A percentile compares a stretch with the other conserved stretches of the same genome.
These are phyloP conservation scores for Spinus pinus DNA, from an alignment of 2,797 vertebrate genomes.

Conservation along the genomic window DNA sequence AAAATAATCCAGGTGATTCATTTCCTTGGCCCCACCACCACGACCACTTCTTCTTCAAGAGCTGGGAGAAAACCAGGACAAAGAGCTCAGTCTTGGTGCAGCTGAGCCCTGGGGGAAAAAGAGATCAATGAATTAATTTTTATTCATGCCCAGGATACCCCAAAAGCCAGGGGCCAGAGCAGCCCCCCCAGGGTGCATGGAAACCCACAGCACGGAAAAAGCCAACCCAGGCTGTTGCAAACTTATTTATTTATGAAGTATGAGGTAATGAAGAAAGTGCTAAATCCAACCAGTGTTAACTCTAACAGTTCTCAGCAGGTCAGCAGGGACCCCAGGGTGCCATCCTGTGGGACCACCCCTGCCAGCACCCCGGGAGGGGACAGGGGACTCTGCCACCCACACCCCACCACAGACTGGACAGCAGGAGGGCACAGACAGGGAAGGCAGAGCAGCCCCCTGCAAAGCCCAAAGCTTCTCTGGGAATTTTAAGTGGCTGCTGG, in stretches of 20 bases:
- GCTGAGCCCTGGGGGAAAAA: neutral
- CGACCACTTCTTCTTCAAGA: fast-evolving
- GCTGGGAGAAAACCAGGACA: neutral
- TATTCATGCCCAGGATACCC: neutral
- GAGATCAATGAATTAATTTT: fast-evolving
- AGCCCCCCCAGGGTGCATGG: neutral
- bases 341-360: neutral
- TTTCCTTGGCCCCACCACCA: neutral
- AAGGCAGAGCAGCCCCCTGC: neutral
- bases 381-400: neutral
- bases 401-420: fast-evolving
- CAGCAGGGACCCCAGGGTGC: neutral
- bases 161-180: neutral
- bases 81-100: neutral
- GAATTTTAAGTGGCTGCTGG: neutral
- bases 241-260: constrained; percentile 66
- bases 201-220: constrained; percentile 12
- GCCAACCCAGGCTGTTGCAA: constrained; percentile 30
- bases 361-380: neutral
- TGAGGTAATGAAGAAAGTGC: constrained; percentile 72
- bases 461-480: neutral
- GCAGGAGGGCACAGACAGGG: neutral
- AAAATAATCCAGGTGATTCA: constrained; percentile 32
- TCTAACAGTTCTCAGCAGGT: constrained; percentile 41
- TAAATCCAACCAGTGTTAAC: constrained; percentile 65